Conservation (phyloP, 2,888 invertebrate genomes). For the Thumatha senex region DNA sequence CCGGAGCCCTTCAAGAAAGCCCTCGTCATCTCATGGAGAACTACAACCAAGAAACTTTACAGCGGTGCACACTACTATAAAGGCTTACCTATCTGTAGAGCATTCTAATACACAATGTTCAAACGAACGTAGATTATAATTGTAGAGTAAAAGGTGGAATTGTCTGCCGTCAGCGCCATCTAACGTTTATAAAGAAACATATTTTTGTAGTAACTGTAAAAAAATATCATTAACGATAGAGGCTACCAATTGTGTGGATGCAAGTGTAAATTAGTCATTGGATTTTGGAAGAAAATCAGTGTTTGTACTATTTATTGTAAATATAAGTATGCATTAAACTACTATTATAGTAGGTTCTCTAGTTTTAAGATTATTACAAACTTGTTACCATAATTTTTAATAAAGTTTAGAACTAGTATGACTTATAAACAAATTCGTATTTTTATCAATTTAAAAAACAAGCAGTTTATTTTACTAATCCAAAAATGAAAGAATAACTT, state of each 20-base stretch:
- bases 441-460: no score
- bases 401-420: conserved; percentile 24
- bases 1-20: conserved; percentile 92
- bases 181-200: conserved; percentile 19
- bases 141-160: conserved; percentile 17
- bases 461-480: no score
- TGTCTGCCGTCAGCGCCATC: conserved; percentile 27
- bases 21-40: conserved; percentile 90
- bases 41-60: conserved; percentile 87
- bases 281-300: conserved; percentile 46
- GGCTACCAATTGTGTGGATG: conserved; percentile 27
- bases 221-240: conserved; percentile 12
- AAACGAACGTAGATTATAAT: conserved; percentile 7
- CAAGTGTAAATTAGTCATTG: conserved; percentile 37
- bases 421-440: no score
- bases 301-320: conserved; percentile 69
- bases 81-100: conserved; percentile 86
- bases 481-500: no score
- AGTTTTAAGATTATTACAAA: conserved; percentile 33
- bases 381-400: conserved; percentile 17
- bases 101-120: conserved; percentile 68
- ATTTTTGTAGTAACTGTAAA: conserved; percentile 6
- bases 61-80: conserved; percentile 88
- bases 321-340: conserved; percentile 37
- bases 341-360: conserved; percentile 33